Evolutionary conservation across 2,113 vertebrate genomes (phyloP).

Genomic region (Daboia siamensis): DNA sequence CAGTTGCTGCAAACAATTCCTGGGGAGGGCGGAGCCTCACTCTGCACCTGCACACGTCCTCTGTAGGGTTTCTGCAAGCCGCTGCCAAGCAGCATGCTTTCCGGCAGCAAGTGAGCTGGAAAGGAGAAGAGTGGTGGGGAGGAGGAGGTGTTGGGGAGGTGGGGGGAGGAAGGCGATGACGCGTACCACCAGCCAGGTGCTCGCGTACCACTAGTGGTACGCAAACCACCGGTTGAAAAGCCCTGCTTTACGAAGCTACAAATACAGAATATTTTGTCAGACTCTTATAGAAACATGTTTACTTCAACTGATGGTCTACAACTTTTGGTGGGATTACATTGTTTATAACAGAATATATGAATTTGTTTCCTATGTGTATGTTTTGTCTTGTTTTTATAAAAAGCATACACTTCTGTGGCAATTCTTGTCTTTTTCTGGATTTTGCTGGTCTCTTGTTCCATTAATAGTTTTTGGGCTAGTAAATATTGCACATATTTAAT

Average conservation of each 20-base stretch:
- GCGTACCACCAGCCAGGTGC: too few species aligned
- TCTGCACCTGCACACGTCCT: too few species aligned
- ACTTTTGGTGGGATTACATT: not conserved
- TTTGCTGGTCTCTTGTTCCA: not conserved
- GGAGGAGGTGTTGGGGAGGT: too few species aligned
- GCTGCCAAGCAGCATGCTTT: too few species aligned
- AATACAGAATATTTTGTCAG: not conserved
- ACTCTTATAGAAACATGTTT: not conserved
- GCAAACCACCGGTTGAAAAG: too few species aligned
- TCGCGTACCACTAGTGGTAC: too few species aligned
- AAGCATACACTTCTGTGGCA: not conserved
- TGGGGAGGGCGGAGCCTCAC: too few species aligned
- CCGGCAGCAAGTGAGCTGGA: too few species aligned
- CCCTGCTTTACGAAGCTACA: not conserved
- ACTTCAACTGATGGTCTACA: not conserved
- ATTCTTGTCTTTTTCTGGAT: not conserved
- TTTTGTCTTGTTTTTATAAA: not conserved
- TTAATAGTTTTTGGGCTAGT: not conserved
- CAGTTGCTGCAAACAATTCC: too few species aligned
- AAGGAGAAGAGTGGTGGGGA: too few species aligned
- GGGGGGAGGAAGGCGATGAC: too few species aligned
- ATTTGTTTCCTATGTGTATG: not conserved
- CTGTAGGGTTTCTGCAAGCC: too few species aligned
- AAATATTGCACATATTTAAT: not conserved
- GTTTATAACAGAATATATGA: not conserved